Conservation (phyloP, 1,140 invertebrate genomes). For the Lepidurus packardi region DNA sequence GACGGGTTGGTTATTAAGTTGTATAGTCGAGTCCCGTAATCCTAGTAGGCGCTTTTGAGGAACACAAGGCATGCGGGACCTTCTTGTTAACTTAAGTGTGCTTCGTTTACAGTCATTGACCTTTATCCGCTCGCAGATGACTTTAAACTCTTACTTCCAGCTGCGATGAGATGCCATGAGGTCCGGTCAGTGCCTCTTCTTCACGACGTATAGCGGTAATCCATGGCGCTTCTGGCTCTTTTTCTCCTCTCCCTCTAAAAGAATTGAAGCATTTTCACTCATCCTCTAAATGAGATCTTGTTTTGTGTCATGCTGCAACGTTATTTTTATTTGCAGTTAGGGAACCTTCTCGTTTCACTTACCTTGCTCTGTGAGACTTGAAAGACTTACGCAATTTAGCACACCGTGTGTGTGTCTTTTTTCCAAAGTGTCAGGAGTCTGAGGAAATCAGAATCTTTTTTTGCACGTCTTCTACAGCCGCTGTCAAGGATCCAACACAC, state of each 20-base stretch:
- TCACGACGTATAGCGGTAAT: slow-evolving; percentile 7
- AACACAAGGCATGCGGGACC: background rate
- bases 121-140: background rate
- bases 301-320: no score
- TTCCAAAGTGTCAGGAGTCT: background rate
- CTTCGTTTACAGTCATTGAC: slow-evolving; percentile 13
- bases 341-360: no score
- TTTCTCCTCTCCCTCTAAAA: background rate
- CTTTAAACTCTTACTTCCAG: slow-evolving; percentile 9
- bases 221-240: background rate
- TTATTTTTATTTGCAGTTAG: no score
- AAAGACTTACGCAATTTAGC: no score
- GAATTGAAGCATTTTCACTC: background rate
- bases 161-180: background rate
- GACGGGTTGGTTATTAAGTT: background rate
- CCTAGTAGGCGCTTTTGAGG: background rate
- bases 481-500: background rate
- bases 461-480: background rate
- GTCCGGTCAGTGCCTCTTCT: slow-evolving; percentile 13
- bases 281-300: background rate
- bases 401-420: no score
- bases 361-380: no score
- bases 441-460: background rate
- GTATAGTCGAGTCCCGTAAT: background rate
- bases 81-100: background rate